Evolutionary conservation across 1,140 invertebrate genomes (phyloP), one percentile per base, ranked within the genome.

Genomic region (Aethina tumida): DNA sequence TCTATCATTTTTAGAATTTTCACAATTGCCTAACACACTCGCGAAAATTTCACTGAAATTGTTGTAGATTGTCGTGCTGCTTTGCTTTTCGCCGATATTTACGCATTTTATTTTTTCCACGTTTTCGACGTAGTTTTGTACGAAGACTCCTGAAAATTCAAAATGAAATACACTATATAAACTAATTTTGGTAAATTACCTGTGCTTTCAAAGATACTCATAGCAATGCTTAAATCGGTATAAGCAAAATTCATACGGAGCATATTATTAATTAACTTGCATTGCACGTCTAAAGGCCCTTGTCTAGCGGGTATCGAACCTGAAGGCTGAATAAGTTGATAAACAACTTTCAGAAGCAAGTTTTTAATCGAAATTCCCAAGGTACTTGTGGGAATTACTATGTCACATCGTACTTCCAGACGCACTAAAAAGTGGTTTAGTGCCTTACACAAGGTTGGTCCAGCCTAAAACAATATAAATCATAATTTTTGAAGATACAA

Each of bases 261-360:
- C 17, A 85, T 57, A 15, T 76, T 72, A 9, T 77, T 75, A 22
- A 87, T 65, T 26, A 89, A 65, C 49, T 77, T 76, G 52, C 75
- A 80, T 55, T 89, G 84, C 1, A 81, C 84, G 68, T 90, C 86
- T 5, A 88, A 62, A 9, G 85, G 84, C n/a, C 85, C 85, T 43
- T 76, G 71, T 38, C 74, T 70, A 16, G 70, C 67, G 15, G 75
- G 70, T 12, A 88, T 73, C 4, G 83, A 74, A 14, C 84, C 84
- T 7, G 74, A 68, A 4, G 77, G 74, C 50, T 76, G 71, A 2
- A 79, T 67, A n/a, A 89, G 58, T 48, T 79, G 73, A 41, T 82
- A 72, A 2, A 86, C 70, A 6, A 87, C 66, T 56, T 75, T 77
- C 5, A 88, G 55, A 14, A 87, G 56, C 2, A 79, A 59, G 45